A percentile compares a stretch with the other conserved stretches of the same genome.
Evolutionary conservation across 2,797 vertebrate species (phyloP).

Genomic region (Prunella strophiata): DNA sequence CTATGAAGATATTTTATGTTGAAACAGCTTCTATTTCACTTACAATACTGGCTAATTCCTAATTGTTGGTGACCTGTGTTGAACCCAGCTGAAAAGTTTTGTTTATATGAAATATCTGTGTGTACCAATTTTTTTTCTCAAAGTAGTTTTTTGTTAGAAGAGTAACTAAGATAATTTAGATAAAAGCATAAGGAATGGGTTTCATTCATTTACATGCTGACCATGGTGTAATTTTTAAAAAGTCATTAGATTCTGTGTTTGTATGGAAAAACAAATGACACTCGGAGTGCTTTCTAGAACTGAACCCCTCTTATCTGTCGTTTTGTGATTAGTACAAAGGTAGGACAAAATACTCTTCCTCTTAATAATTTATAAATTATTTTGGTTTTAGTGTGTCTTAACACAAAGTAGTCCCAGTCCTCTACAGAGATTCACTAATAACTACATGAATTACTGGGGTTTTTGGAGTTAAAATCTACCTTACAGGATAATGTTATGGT

Average conservation of each 20-base stretch:
- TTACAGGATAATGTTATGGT: background rate
- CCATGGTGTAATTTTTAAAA: background rate
- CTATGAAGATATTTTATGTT: background rate
- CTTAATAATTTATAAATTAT: background rate
- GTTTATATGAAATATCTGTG: background rate
- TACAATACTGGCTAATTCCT: background rate
- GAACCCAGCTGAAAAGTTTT: background rate
- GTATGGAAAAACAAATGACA: background rate
- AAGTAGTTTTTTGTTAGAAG: background rate
- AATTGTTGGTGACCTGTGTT: background rate
- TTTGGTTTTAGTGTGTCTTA: background rate
- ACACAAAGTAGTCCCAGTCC: background rate
- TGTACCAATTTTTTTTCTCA: background rate
- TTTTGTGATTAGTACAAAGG: background rate
- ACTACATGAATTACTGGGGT: background rate
- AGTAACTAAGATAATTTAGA: background rate
- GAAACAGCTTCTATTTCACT: background rate
- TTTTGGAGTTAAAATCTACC: background rate
- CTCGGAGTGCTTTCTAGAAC: background rate
- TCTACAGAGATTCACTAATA: background rate
- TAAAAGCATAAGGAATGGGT: background rate
- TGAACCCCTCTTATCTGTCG: background rate
- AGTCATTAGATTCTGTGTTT: background rate
- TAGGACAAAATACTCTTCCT: background rate
- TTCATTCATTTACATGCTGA: background rate